A percentile compares a stretch with the other conserved stretches of the same genome.
Evolutionary conservation across 1,140 invertebrate species (phyloP).

Genomic region (Drosophila bifasciata): DNA sequence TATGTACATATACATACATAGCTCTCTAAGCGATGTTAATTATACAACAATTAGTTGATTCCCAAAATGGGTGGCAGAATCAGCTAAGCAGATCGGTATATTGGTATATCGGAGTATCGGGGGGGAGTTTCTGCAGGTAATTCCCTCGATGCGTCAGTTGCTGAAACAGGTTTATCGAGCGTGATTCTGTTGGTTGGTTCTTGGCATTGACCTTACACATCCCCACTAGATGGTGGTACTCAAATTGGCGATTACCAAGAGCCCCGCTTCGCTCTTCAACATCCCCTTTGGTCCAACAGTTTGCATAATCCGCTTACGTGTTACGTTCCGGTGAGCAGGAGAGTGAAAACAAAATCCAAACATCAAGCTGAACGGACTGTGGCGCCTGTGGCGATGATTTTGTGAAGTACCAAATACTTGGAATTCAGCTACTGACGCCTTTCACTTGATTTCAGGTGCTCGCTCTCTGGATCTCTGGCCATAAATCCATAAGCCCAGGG

Average conservation of each 20-base stretch:
- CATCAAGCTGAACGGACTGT: constrained; percentile 19
- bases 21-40: constrained; percentile 14
- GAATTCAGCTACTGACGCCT: constrained; percentile 36
- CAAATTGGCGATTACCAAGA: constrained; percentile 18
- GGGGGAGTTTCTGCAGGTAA: constrained; percentile 41
- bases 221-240: constrained; percentile 23
- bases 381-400: constrained; percentile 39
- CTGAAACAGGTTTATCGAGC: constrained; percentile 33
- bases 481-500: constrained; percentile 44
- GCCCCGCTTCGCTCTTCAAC: too few relatives aligned
- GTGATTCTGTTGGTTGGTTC: constrained; percentile 38
- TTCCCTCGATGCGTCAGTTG: constrained; percentile 30
- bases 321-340: not conserved
- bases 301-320: constrained; percentile 65
- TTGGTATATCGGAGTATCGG: too few relatives aligned
- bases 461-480: constrained; percentile 20
- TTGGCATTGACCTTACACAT: constrained; percentile 6
- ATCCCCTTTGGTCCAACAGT: constrained; percentile 14
- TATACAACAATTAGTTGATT: constrained; percentile 23
- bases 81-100: too few relatives aligned
- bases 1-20: not conserved
- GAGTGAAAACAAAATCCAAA: constrained; percentile 51
- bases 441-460: constrained; percentile 50
- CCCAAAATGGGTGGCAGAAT: constrained; percentile 14
- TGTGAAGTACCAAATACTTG: constrained; percentile 33